Conservation (phyloP, 2,888 invertebrate species). For the Chironomus riparius region DNA sequence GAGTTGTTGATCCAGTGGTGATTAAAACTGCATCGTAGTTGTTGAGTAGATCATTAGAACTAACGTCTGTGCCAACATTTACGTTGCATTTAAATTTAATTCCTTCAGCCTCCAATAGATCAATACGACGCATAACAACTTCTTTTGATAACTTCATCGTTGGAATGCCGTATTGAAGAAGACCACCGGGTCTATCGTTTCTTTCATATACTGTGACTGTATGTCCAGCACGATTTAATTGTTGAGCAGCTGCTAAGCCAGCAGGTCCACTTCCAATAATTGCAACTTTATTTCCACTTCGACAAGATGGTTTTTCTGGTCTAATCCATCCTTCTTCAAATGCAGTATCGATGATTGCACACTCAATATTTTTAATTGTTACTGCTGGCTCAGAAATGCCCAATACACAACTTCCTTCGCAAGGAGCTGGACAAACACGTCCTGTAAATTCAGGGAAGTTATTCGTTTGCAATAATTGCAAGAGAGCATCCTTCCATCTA, state of each 20-base stretch:
- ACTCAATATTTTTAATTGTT: constrained; percentile 98
- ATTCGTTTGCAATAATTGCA: constrained; percentile 91
- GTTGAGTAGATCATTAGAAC: constrained; percentile 57
- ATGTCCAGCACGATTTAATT: constrained; percentile 91
- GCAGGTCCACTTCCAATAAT: constrained; percentile 93
- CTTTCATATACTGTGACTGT: constrained; percentile 93
- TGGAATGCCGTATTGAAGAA: constrained; percentile 96
- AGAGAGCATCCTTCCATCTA: constrained; percentile 89
- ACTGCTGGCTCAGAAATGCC: constrained; percentile 94
- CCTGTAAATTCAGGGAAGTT: constrained; percentile 99
- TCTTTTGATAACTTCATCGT: constrained; percentile 96
- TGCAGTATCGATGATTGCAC: constrained; percentile 96
- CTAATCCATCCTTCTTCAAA: constrained; percentile 93
- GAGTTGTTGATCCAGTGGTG: constrained; percentile 93
- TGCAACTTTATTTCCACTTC: constrained; percentile 76
- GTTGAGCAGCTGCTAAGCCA: constrained; percentile 91
- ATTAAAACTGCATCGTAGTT: constrained; percentile 78
- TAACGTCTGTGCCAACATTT: constrained; percentile 85
- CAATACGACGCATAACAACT: constrained; percentile 81
- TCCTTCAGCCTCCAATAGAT: constrained; percentile 81
- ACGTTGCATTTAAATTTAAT: constrained; percentile 71
- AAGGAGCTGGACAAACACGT: constrained; percentile 92
- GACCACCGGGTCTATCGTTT: constrained; percentile 89
- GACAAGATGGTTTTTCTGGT: constrained; percentile 63
- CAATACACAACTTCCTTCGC: constrained; percentile 96